Percentiles rank a stretch among this genome's conserved stretches.
phyloP scores from a whole-genome alignment of 2,113 vertebrate genomes.

The Monarcha castaneiventris region DNA sequence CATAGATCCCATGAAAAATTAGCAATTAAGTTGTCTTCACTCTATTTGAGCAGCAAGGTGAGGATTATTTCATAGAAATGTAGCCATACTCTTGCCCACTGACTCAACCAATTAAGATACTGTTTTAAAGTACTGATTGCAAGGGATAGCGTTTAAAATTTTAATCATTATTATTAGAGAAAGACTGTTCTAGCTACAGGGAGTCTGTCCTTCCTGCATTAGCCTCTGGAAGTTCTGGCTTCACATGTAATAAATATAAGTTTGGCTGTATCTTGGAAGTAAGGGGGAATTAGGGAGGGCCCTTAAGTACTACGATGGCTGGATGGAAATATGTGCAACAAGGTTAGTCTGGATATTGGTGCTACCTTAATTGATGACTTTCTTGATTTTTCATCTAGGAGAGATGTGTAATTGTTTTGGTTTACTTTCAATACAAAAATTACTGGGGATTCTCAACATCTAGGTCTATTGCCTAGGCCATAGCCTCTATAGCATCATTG shows the following conservation, averaged over 20 bases:
- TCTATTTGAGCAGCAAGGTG: neutral
- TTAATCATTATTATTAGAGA: neutral
- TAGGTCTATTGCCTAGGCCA: neutral
- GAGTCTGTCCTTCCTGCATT: neutral
- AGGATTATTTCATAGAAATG: neutral
- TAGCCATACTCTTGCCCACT: neutral
- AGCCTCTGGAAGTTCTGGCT: neutral
- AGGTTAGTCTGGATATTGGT: neutral
- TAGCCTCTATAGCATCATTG: neutral
- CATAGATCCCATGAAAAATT: neutral
- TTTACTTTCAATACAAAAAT: neutral
- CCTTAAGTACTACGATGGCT: neutral
- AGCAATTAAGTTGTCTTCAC: neutral
- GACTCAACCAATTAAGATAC: neutral
- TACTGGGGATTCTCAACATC: neutral
- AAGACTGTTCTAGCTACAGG: neutral
- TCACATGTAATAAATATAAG: neutral
- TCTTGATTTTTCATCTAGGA: neutral
- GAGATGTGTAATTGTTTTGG: neutral
- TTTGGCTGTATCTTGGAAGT: slow-evolving; percentile 7
- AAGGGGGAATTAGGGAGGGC: neutral
- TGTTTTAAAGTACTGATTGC: neutral
- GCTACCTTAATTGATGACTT: neutral
- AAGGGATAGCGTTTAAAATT: neutral
- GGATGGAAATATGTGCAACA: neutral